These are phyloP conservation scores for Nyctalus aviator DNA, from an alignment of 2,797 vertebrate genomes.

Conservation along the genomic window DNA sequence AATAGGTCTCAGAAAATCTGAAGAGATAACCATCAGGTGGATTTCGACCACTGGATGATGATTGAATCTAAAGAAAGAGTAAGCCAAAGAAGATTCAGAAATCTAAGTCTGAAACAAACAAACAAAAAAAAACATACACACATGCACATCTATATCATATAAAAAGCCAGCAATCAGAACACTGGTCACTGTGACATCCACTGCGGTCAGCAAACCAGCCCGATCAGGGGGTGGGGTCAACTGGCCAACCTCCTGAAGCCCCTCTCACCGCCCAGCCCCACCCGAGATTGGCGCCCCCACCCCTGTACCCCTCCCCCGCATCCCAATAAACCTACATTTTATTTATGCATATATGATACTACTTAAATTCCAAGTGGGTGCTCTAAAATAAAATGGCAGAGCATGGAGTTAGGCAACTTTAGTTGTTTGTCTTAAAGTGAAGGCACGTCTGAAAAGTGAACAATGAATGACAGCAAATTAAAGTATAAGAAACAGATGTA, in stretches of 20 bases:
- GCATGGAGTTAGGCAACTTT: neutral
- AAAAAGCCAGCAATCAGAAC: too few species aligned
- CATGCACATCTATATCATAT: too few species aligned
- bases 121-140: neutral
- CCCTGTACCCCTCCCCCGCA: too few species aligned
- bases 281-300: too few species aligned
- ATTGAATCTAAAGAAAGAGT: neutral
- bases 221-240: too few species aligned
- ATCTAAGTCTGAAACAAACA: neutral
- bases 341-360: neutral
- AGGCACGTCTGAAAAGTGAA: slow-evolving; percentile 27
- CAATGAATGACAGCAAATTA: neutral
- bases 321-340: too few species aligned
- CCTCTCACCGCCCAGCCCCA: too few species aligned
- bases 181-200: too few species aligned
- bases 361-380: neutral
- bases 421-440: neutral
- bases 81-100: neutral
- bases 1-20: neutral
- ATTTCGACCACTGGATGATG: neutral
- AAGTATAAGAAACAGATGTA: neutral
- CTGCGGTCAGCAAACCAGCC: too few species aligned
- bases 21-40: neutral
- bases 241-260: too few species aligned
- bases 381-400: neutral